Conservation (phyloP, 1,140 invertebrate genomes). For the Hypsibius dujardini region DNA sequence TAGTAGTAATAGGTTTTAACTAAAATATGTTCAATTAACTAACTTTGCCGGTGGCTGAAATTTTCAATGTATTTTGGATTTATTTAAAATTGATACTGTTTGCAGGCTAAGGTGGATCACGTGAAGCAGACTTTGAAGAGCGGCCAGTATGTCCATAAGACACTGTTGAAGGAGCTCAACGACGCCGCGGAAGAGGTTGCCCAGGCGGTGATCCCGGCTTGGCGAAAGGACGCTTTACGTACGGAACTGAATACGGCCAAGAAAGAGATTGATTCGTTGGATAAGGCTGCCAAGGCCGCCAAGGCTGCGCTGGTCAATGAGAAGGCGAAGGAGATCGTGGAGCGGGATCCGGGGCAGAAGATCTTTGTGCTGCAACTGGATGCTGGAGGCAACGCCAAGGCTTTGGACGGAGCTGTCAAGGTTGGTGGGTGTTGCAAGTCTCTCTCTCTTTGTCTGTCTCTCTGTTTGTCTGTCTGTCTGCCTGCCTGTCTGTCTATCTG, state of each 20-base stretch:
- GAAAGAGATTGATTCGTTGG: conserved; percentile 73
- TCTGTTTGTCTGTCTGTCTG: too few species aligned
- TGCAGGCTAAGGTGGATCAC: too few species aligned
- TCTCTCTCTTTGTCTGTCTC: too few species aligned
- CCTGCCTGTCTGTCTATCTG: too few species aligned
- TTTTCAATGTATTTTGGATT: too few species aligned
- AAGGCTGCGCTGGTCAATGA: conserved; percentile 46
- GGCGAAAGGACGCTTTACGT: conserved; percentile 77
- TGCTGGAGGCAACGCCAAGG: conserved; percentile 35
- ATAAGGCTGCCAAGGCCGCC: conserved; percentile 61
- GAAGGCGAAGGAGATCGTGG: conserved; percentile 57
- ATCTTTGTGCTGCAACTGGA: neutral
- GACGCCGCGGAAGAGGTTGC: conserved; percentile 27
- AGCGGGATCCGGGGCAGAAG: neutral
- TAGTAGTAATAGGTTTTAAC: too few species aligned
- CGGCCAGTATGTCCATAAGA: conserved; percentile 20
- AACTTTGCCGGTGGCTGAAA: too few species aligned
- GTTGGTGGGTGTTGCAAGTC: too few species aligned
- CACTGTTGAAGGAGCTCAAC: conserved; percentile 23
- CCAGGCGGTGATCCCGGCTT: conserved; percentile 41
- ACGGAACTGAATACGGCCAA: conserved; percentile 63
- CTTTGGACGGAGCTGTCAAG: conserved; percentile 79
- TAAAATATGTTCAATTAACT: too few species aligned
- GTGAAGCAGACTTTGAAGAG: neutral
- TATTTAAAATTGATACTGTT: too few species aligned